These are phyloP conservation scores for Ypsolopha sequella DNA, from an alignment of 2,888 invertebrate species.

Conservation along the genomic window DNA sequence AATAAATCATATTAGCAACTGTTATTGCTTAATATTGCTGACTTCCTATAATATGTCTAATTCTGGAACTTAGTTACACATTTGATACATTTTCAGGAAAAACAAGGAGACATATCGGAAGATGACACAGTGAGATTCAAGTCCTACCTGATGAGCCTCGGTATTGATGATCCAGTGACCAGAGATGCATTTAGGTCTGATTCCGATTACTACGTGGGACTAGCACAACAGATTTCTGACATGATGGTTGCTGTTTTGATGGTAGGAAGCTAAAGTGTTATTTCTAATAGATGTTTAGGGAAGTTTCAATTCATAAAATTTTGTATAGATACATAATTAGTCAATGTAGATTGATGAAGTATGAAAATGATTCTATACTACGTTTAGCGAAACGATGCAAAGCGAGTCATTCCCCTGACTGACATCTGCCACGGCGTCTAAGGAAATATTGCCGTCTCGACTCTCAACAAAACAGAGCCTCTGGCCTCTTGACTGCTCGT, in stretches of 20 bases:
- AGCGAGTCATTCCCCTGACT: too few species aligned
- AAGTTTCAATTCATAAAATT: too few species aligned
- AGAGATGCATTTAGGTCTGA: constrained; percentile 90
- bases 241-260: constrained; percentile 86
- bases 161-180: constrained; percentile 98
- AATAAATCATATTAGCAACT: not conserved
- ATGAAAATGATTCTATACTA: too few species aligned
- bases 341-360: constrained; percentile 1
- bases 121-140: constrained; percentile 98
- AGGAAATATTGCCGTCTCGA: too few species aligned
- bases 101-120: constrained; percentile 95
- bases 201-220: constrained; percentile 84
- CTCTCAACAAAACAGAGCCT: too few species aligned
- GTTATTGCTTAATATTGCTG: too few species aligned
- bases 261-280: constrained; percentile 49
- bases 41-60: not conserved
- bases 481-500: too few species aligned
- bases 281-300: not conserved
- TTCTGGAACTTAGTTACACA: not conserved
- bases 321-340: too few species aligned
- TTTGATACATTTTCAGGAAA: constrained; percentile 71
- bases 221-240: constrained; percentile 88
- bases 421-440: too few species aligned
- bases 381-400: too few species aligned
- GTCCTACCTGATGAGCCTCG: constrained; percentile 94